Evolutionary conservation across 2,888 invertebrate species (phyloP).

Genomic region (Lucinisca nassula): DNA sequence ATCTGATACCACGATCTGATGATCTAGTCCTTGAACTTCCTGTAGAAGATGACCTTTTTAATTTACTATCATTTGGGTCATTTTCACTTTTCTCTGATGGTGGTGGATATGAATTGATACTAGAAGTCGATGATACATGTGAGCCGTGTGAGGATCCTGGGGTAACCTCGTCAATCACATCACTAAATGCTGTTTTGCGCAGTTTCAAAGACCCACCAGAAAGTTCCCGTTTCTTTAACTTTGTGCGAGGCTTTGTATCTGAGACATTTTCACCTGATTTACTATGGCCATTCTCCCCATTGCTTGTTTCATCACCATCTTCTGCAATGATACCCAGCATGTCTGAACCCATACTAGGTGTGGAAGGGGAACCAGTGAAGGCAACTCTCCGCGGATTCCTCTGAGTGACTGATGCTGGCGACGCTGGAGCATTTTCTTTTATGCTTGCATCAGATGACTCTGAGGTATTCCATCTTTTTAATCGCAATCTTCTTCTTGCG

Average conservation of each 20-base stretch:
- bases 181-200: conserved; percentile 2
- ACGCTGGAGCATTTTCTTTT: not conserved
- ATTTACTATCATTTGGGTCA: not conserved
- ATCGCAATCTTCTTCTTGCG: conserved; percentile 44
- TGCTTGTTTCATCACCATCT: not conserved
- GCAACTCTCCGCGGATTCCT: not conserved
- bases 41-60: not conserved
- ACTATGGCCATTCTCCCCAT: not conserved
- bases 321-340: not conserved
- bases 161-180: not conserved
- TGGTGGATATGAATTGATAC: not conserved
- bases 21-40: conserved; percentile 9
- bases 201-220: not conserved
- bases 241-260: not conserved
- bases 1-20: conserved; percentile 31
- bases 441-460: conserved; percentile 16
- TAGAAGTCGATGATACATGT: not conserved
- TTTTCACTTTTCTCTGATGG: not conserved
- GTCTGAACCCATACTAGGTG: not conserved
- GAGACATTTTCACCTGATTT: not conserved
- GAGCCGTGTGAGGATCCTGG: not conserved
- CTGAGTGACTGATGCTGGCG: not conserved
- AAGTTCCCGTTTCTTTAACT: not conserved
- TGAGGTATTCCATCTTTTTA: conserved; percentile 35
- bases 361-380: not conserved